These are phyloP conservation scores for Dendropsophus ebraccatus DNA, from an alignment of 2,113 vertebrate genomes.

Conservation along the genomic window DNA sequence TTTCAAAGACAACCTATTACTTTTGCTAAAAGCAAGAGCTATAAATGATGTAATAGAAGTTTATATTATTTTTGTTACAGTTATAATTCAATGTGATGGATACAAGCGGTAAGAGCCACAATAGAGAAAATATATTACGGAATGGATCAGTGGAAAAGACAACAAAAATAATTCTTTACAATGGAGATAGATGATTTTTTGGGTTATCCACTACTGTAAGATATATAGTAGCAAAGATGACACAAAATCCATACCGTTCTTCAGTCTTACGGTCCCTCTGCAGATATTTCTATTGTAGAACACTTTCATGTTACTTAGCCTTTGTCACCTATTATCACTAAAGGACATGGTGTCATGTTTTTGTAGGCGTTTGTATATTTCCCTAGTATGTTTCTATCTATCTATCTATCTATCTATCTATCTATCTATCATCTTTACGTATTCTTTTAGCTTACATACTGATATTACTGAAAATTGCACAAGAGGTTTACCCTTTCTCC, in stretches of 20 bases:
- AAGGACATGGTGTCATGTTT: neutral
- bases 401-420: too few relatives aligned
- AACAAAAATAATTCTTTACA: neutral
- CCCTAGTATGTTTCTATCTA: neutral
- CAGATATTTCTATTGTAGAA: constrained; percentile 14
- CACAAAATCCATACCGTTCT: constrained; percentile 26
- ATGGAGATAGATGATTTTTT: neutral
- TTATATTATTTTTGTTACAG: neutral
- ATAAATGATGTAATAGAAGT: neutral
- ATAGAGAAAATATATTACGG: constrained; percentile 18
- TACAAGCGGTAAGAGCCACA: neutral
- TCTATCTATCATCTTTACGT: too few relatives aligned
- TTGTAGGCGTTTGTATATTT: neutral
- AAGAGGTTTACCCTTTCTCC: too few relatives aligned
- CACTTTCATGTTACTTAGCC: neutral
- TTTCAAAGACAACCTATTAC: neutral
- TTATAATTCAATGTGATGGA: constrained; percentile 25
- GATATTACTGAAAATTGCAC: too few relatives aligned
- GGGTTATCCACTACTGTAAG: constrained; percentile 13
- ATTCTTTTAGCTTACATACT: too few relatives aligned
- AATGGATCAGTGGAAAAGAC: neutral
- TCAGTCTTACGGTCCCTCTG: constrained; percentile 2
- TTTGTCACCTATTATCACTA: neutral
- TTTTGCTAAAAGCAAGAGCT: neutral
- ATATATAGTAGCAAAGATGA: constrained; percentile 30